A percentile compares a stretch with the other conserved stretches of the same genome.
Evolutionary conservation across 2,888 invertebrate species (phyloP).

Genomic region (Drosophila austrosaltans): DNA sequence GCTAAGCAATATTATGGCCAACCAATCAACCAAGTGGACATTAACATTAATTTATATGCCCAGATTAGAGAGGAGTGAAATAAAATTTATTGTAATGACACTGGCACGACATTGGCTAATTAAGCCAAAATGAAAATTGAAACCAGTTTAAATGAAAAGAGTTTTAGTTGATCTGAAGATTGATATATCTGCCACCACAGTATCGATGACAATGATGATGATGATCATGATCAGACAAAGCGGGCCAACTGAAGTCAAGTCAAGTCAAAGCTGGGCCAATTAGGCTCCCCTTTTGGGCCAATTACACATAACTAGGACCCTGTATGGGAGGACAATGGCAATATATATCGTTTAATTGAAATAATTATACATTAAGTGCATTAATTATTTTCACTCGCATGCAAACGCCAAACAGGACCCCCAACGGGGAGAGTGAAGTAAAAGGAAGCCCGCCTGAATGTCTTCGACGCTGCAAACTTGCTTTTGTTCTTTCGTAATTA

Average conservation of each 20-base stretch:
- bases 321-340: conserved; percentile 25
- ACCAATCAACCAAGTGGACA: conserved; percentile 49
- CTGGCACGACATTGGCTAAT: conserved; percentile 76
- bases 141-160: conserved; percentile 17
- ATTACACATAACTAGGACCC: conserved; percentile 56
- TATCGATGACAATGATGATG: conserved; percentile 31
- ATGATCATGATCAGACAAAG: conserved; percentile 44
- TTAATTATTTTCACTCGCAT: conserved; percentile 77
- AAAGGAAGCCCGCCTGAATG: conserved; percentile 27
- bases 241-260: conserved; percentile 19
- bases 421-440: background rate
- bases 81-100: conserved; percentile 70
- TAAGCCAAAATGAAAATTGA: conserved; percentile 47
- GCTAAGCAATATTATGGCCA: conserved; percentile 48
- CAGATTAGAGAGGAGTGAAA: conserved; percentile 54
- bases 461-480: conserved; percentile 14
- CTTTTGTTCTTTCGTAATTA: conserved; percentile 22
- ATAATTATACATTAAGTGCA: conserved; percentile 82
- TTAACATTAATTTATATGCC: conserved; percentile 59
- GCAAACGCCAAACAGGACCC: conserved; percentile 53
- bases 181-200: background rate
- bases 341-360: conserved; percentile 77
- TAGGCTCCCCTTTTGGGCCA: conserved; percentile 50
- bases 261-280: conserved; percentile 47
- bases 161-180: conserved; percentile 60